Conservation (phyloP, 2,888 invertebrate genomes). For the Thysanoteuthis rhombus region DNA sequence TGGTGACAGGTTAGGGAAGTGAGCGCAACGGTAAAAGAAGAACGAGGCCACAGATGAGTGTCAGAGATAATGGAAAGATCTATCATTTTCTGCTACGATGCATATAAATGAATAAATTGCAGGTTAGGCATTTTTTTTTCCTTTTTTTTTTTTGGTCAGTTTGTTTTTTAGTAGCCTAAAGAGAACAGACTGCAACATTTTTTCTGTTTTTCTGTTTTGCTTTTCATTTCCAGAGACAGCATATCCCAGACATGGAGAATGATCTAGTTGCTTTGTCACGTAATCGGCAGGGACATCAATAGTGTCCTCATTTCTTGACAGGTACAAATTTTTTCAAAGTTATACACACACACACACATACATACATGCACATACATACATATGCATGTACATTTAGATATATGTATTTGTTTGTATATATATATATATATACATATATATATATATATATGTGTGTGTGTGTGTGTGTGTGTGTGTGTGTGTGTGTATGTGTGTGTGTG, state of each 20-base stretch:
- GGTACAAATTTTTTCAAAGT: background rate
- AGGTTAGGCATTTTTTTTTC: background rate
- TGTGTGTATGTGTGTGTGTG: background rate
- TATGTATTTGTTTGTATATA: no score
- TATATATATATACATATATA: background rate
- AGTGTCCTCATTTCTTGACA: conserved; percentile 12
- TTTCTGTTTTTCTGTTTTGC: background rate
- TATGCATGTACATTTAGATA: background rate
- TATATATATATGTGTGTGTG: background rate
- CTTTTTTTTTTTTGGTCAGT: background rate
- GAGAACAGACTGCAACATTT: background rate
- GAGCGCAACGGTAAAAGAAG: background rate
- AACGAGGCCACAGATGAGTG: background rate
- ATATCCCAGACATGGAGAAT: background rate
- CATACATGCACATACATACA: background rate
- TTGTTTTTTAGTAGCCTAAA: background rate
- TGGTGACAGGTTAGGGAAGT: background rate
- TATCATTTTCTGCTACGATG: background rate
- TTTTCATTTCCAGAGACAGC: no score
- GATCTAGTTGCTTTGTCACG: background rate
- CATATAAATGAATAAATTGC: background rate
- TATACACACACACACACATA: background rate
- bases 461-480: background rate
- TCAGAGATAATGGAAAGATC: background rate
- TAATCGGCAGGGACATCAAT: conserved; percentile 12